phyloP scores from a whole-genome alignment of 2,797 vertebrate genomes.

The Notamacropus eugenii region DNA sequence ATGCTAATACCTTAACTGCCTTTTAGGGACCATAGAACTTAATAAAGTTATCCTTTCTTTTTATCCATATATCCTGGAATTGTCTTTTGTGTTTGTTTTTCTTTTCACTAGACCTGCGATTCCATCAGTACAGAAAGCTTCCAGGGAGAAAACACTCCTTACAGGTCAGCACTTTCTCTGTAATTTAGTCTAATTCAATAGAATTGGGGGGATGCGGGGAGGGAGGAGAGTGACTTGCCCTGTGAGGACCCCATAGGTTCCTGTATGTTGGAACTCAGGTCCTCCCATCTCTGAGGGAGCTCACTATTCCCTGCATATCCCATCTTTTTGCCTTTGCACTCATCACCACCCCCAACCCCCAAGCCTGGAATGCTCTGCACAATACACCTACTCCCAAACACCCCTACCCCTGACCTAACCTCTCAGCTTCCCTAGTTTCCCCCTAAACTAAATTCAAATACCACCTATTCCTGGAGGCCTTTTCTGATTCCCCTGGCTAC shows the following conservation, averaged over 20 bases:
- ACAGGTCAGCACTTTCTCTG: not conserved
- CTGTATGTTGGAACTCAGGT: not conserved
- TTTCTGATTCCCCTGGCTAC: not conserved
- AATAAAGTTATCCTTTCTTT: conserved; percentile 11
- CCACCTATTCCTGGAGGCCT: not conserved
- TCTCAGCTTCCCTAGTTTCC: not conserved
- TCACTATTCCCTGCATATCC: not conserved
- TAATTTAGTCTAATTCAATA: not conserved
- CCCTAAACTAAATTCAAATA: not conserved
- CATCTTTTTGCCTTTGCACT: not conserved
- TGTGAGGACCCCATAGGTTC: not conserved
- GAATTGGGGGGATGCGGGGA: not conserved
- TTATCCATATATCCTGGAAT: not conserved
- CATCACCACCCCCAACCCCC: no score
- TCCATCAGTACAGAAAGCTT: not conserved
- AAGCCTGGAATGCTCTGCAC: not conserved
- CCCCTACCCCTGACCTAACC: not conserved
- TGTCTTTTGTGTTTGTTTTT: not conserved
- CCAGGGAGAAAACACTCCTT: not conserved
- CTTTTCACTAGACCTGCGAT: not conserved
- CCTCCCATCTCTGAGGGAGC: not conserved
- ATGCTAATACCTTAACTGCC: not conserved
- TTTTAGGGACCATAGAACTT: not conserved
- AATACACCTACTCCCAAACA: no score
- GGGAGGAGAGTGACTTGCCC: not conserved